Evolutionary conservation across 1,140 invertebrate genomes (phyloP).

Genomic region (Archivesica marissinica): DNA sequence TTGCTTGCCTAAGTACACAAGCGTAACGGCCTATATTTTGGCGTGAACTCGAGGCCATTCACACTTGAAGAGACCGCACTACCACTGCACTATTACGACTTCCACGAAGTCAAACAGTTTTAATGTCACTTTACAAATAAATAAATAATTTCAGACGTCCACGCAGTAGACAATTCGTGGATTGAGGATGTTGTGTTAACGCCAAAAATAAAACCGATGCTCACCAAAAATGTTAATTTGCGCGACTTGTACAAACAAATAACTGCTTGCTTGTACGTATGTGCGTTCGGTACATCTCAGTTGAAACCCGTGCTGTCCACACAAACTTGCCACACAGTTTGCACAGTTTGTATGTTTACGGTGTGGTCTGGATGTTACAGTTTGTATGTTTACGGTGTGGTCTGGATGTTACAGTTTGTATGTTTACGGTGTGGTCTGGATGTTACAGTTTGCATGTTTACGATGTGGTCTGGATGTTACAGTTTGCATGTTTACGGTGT

Average conservation of each 20-base stretch:
- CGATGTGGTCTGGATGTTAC: slow-evolving; percentile 33
- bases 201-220: too few species aligned
- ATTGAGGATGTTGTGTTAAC: neutral
- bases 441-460: slow-evolving; percentile 16
- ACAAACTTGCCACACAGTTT: neutral
- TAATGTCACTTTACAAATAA: too few species aligned
- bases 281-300: too few species aligned
- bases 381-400: slow-evolving; percentile 45
- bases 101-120: too few species aligned
- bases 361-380: slow-evolving; percentile 33
- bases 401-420: neutral
- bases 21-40: too few species aligned
- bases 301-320: neutral
- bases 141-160: neutral
- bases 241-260: too few species aligned
- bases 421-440: slow-evolving; percentile 42
- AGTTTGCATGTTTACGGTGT: slow-evolving; percentile 41
- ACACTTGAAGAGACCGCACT: neutral
- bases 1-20: too few species aligned
- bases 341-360: too few species aligned
- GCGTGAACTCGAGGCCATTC: too few species aligned
- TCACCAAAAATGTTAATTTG: too few species aligned
- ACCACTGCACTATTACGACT: too few species aligned
- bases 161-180: neutral
- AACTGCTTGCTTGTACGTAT: too few species aligned